These are phyloP conservation scores for Acanthococcus lagerstroemiae DNA, from an alignment of 2,888 invertebrate species.

Conservation along the genomic window DNA sequence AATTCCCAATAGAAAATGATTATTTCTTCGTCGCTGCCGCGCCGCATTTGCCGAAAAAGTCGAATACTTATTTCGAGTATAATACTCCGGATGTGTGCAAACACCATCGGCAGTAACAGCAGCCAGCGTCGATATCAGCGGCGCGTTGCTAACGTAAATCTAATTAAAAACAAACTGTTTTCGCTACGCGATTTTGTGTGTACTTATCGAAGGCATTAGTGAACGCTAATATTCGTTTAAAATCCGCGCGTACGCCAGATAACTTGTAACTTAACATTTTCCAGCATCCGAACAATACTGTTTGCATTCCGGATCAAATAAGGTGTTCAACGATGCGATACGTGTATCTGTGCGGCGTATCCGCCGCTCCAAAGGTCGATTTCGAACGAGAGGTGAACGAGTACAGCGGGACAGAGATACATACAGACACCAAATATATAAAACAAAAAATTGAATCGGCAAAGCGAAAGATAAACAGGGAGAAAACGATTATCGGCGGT, in stretches of 20 bases:
- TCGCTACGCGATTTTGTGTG: constrained; percentile 29
- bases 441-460: not conserved
- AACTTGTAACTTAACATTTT: constrained; percentile 24
- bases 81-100: too few relatives aligned
- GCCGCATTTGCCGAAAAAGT: too few relatives aligned
- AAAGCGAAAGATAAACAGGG: not conserved
- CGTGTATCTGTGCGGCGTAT: not conserved
- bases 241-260: constrained; percentile 24
- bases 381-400: not conserved
- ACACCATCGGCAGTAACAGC: too few relatives aligned
- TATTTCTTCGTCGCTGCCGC: too few relatives aligned
- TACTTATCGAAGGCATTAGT: constrained; percentile 29
- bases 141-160: constrained; percentile 21
- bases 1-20: too few relatives aligned
- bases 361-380: not conserved
- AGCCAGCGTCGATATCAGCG: not conserved
- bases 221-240: constrained; percentile 26
- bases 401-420: not conserved
- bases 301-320: constrained; percentile 24
- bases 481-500: not conserved
- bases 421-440: not conserved
- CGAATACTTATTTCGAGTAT: too few relatives aligned
- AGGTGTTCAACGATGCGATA: constrained; percentile 20
- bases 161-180: constrained; percentile 30
- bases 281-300: constrained; percentile 27